Conservation (phyloP, 2,888 invertebrate species). For the Monopis laevigella region DNA sequence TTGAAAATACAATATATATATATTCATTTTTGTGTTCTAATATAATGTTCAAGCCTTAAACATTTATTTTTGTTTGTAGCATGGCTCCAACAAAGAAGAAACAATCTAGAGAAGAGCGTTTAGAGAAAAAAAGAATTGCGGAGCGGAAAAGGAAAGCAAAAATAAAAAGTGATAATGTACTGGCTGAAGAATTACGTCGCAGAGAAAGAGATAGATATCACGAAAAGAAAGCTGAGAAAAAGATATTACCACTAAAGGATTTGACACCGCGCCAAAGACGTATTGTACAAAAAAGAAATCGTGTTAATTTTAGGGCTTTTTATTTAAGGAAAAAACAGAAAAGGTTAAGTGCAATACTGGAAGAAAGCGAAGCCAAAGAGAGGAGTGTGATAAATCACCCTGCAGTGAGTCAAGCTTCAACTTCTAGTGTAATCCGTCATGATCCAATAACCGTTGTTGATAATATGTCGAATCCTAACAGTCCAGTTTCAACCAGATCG, state of each 20-base stretch:
- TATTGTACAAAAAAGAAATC: conserved; percentile 15
- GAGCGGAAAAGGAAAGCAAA: conserved; percentile 16
- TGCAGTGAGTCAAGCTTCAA: conserved; percentile 12
- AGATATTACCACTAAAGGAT: conserved; percentile 15
- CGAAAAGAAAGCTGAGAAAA: conserved; percentile 15
- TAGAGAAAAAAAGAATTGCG: conserved; percentile 14
- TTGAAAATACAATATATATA: too few species aligned
- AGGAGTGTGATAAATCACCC: conserved; percentile 16
- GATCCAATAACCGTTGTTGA: conserved; percentile 12
- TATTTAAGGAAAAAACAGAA: conserved; percentile 14
- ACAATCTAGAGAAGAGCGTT: conserved; percentile 15
- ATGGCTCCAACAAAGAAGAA: conserved; percentile 12
- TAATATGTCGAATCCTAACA: conserved; percentile 12
- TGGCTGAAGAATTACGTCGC: background rate
- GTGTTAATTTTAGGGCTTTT: conserved; percentile 14
- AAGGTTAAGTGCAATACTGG: conserved; percentile 13
- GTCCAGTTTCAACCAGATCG: conserved; percentile 13
- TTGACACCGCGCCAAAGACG: conserved; percentile 14
- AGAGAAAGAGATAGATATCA: conserved; percentile 16
- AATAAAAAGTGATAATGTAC: conserved; percentile 16
- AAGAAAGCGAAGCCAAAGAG: conserved; percentile 13
- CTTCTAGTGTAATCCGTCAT: conserved; percentile 13
- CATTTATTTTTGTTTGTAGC: background rate
- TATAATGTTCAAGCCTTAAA: too few species aligned
- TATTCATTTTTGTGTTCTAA: too few species aligned